Conservation (phyloP, 2,888 invertebrate species). For the Rapana venosa region DNA sequence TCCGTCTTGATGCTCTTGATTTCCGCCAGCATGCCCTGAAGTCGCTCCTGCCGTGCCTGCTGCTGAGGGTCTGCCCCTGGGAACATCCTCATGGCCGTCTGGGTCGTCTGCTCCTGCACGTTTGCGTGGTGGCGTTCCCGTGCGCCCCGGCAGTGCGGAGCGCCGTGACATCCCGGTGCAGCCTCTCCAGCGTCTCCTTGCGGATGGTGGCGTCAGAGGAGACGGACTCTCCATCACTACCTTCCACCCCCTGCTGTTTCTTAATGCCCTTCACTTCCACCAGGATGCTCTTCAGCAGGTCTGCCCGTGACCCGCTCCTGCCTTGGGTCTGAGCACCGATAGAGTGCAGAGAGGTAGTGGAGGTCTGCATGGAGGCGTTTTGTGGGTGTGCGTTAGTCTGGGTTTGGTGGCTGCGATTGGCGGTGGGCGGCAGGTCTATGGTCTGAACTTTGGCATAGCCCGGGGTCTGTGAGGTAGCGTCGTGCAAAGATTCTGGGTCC, state of each 20-base stretch:
- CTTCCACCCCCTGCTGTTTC: conserved; percentile 64
- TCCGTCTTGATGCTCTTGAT: conserved; percentile 62
- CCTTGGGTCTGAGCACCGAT: conserved; percentile 67
- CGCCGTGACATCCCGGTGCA: conserved; percentile 64
- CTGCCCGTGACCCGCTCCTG: conserved; percentile 60
- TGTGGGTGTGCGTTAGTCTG: conserved; percentile 55
- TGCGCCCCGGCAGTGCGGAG: conserved; percentile 62
- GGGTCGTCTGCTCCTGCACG: conserved; percentile 67
- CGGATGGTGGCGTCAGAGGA: conserved; percentile 62
- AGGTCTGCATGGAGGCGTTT: conserved; percentile 57
- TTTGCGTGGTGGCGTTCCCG: conserved; percentile 66
- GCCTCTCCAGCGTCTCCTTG: conserved; percentile 61
- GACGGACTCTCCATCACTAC: conserved; percentile 60
- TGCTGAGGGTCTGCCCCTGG: conserved; percentile 63
- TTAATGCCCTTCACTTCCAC: conserved; percentile 71
- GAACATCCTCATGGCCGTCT: conserved; percentile 66
- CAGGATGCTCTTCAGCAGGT: conserved; percentile 66
- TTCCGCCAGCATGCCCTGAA: conserved; percentile 66
- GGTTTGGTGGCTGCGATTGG: conserved; percentile 57
- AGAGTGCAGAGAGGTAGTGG: conserved; percentile 66
- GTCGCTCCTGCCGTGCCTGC: conserved; percentile 64
- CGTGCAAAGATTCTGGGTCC: conserved; percentile 65
- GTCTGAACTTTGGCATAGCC: conserved; percentile 71
- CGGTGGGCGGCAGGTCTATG: conserved; percentile 48
- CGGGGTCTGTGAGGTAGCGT: conserved; percentile 68